Percentiles rank a stretch among this genome's conserved stretches.
Conservation (phyloP, 2,888 invertebrate genomes). For the Brenthis ino region DNA sequence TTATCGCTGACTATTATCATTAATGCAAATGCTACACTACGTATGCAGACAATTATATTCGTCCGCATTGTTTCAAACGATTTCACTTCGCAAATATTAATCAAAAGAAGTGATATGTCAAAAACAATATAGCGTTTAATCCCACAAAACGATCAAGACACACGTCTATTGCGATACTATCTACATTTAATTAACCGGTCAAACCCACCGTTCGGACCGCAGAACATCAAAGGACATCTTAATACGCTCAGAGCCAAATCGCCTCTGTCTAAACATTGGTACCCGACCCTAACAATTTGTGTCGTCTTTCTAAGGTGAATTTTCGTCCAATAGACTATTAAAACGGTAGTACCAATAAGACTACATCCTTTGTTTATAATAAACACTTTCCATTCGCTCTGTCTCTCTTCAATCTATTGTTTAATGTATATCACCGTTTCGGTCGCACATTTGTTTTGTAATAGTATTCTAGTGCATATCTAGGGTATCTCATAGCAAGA, state of each 20-base stretch:
- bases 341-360: conserved; percentile 75
- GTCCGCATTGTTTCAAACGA: neutral
- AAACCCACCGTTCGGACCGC: conserved; percentile 64
- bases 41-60: conserved; percentile 15
- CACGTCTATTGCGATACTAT: conserved; percentile 58
- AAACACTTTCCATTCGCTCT: conserved; percentile 71
- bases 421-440: conserved; percentile 46
- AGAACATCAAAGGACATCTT: conserved; percentile 79
- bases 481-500: conserved; percentile 64
- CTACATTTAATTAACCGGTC: conserved; percentile 74
- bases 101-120: conserved; percentile 48
- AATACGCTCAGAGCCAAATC: conserved; percentile 76
- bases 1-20: conserved; percentile 22
- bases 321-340: conserved; percentile 72
- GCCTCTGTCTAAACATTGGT: conserved; percentile 68
- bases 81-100: conserved; percentile 17
- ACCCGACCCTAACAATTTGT: conserved; percentile 62
- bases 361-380: conserved; percentile 81
- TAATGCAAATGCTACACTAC: conserved; percentile 13
- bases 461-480: conserved; percentile 75
- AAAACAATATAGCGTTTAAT: conserved; percentile 55
- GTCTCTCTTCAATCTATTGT: conserved; percentile 48
- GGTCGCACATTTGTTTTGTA: conserved; percentile 66
- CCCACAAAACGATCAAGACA: conserved; percentile 59
- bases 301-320: conserved; percentile 63